Percentiles rank a stretch among this genome's conserved stretches.
Evolutionary conservation across 2,797 vertebrate species (phyloP).

Genomic region (Chelon auratus): DNA sequence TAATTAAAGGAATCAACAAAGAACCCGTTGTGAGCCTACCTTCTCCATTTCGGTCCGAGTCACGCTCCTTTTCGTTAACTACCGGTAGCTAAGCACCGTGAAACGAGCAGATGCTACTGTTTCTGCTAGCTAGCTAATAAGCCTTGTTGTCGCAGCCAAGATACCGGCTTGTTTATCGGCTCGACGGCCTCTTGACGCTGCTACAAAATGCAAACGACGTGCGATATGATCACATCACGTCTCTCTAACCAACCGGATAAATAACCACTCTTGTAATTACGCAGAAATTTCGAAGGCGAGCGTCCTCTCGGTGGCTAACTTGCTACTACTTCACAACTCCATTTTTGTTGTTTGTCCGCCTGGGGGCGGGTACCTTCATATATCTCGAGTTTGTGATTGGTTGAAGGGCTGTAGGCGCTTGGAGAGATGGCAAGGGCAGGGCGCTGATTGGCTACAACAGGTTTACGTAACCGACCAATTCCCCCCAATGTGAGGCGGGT

Average conservation of each 20-base stretch:
- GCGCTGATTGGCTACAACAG: conserved; percentile 49
- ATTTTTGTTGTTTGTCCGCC: conserved; percentile 68
- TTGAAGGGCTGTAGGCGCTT: fast-evolving
- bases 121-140: conserved; percentile 49
- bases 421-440: fast-evolving
- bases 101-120: conserved; percentile 24
- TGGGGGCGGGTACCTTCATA: conserved; percentile 33
- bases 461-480: conserved; percentile 33
- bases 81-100: background rate
- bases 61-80: background rate
- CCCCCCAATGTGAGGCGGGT: background rate
- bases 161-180: conserved; percentile 38
- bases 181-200: conserved; percentile 1
- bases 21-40: conserved; percentile 39
- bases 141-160: conserved; percentile 45
- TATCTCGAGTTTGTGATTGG: conserved; percentile 56
- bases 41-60: conserved; percentile 72
- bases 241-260: background rate
- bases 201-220: background rate
- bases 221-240: background rate
- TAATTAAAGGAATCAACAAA: background rate
- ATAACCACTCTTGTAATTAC: background rate
- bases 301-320: conserved; percentile 37
- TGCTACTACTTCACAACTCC: conserved; percentile 58
- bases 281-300: background rate